Percentiles rank a stretch among this genome's conserved stretches.
phyloP scores from a whole-genome alignment of 2,797 vertebrate species.

The Picus viridis region DNA sequence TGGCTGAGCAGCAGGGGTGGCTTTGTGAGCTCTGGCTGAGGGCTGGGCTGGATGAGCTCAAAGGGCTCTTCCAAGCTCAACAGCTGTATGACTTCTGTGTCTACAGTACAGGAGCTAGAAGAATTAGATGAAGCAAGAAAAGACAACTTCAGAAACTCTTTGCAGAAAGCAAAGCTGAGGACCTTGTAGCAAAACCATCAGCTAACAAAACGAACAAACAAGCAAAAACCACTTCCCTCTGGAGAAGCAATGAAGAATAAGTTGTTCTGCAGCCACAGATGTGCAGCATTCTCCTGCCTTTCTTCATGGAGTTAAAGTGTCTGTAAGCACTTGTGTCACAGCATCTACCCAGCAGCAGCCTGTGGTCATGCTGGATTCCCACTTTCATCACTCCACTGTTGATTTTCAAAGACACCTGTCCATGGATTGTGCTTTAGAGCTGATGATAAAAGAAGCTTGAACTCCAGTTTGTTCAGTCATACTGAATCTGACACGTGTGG shows the following conservation, averaged over 20 bases:
- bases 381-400: background rate
- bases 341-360: background rate
- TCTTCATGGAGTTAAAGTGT: background rate
- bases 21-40: no score
- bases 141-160: background rate
- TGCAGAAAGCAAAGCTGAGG: background rate
- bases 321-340: background rate
- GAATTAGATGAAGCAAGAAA: background rate
- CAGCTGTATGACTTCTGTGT: background rate
- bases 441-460: background rate
- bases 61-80: no score
- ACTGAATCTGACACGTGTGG: background rate
- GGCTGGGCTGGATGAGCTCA: no score
- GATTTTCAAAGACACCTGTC: conserved; percentile 12
- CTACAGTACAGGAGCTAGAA: background rate
- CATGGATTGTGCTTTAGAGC: background rate
- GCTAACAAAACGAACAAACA: background rate
- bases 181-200: background rate
- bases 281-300: background rate
- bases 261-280: background rate
- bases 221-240: background rate
- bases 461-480: background rate
- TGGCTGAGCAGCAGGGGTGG: no score
- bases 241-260: background rate
- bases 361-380: background rate